These are phyloP conservation scores for Triplophysa tibetana DNA, from an alignment of 2,113 vertebrate species.

Conservation along the genomic window DNA sequence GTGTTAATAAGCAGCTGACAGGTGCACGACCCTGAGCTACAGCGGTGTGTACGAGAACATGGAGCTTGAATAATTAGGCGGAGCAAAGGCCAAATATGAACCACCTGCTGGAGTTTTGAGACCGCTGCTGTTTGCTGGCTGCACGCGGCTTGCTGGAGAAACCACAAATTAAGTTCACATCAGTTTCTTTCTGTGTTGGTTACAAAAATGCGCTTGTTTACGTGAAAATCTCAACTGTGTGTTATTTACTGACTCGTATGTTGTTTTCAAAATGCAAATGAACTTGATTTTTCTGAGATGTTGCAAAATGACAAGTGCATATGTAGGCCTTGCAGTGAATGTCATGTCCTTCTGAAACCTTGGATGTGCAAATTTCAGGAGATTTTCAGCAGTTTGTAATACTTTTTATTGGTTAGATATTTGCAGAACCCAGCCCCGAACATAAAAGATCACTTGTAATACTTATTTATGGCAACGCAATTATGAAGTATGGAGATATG, in stretches of 20 bases:
- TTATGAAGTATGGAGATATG: no score
- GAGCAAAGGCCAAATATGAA: constrained; percentile 60
- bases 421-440: no score
- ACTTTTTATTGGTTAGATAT: no score
- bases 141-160: constrained; percentile 8
- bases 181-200: background rate
- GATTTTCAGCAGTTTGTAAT: no score
- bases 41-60: constrained; percentile 54
- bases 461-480: no score
- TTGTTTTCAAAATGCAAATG: background rate
- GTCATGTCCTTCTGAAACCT: no score
- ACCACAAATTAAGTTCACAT: background rate
- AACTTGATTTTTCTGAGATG: no score
- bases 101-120: constrained; percentile 62
- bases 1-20: constrained; percentile 62
- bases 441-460: no score
- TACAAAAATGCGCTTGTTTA: no score
- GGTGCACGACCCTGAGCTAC: constrained; percentile 55
- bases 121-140: constrained; percentile 40
- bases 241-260: background rate
- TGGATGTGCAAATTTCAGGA: no score
- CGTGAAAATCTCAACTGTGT: background rate
- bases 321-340: no score
- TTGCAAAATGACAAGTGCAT: no score
- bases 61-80: constrained; percentile 53